Evolutionary conservation across 2,113 vertebrate species (phyloP).

Genomic region (Gymnobelideus leadbeateri): DNA sequence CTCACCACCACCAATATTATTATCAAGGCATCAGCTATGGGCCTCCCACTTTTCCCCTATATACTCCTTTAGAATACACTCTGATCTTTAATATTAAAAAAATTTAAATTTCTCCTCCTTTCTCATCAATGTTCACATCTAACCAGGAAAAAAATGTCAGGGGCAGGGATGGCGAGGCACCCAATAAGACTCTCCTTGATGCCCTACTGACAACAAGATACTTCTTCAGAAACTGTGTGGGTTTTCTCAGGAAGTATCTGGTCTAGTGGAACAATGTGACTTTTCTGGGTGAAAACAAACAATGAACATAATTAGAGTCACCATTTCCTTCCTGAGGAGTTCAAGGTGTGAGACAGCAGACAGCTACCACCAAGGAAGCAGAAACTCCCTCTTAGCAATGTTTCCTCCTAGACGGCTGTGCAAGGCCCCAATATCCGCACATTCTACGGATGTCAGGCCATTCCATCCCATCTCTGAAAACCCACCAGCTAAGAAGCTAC

Average conservation of each 20-base stretch:
- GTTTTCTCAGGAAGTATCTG: slow-evolving; percentile 52
- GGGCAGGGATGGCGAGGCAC: not conserved
- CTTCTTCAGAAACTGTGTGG: not conserved
- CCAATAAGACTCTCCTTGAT: not conserved
- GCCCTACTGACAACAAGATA: no score
- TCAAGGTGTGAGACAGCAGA: not conserved
- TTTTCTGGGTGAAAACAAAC: slow-evolving; percentile 45
- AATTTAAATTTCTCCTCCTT: not conserved
- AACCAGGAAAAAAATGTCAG: not conserved
- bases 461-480: not conserved
- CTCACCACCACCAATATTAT: not conserved
- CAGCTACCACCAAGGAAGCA: slow-evolving; percentile 7
- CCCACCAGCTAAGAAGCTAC: not conserved
- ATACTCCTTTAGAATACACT: fast-evolving
- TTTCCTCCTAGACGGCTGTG: not conserved
- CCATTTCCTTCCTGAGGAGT: slow-evolving; percentile 57
- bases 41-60: not conserved
- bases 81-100: not conserved
- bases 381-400: not conserved
- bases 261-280: slow-evolving; percentile 19
- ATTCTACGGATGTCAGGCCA: not conserved
- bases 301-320: slow-evolving; percentile 1
- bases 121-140: not conserved
- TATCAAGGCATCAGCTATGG: not conserved
- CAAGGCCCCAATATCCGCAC: not conserved